Percentiles rank a stretch among this genome's conserved stretches.
Evolutionary conservation across 1,140 invertebrate genomes (phyloP).

Genomic region (Achroia grisella): DNA sequence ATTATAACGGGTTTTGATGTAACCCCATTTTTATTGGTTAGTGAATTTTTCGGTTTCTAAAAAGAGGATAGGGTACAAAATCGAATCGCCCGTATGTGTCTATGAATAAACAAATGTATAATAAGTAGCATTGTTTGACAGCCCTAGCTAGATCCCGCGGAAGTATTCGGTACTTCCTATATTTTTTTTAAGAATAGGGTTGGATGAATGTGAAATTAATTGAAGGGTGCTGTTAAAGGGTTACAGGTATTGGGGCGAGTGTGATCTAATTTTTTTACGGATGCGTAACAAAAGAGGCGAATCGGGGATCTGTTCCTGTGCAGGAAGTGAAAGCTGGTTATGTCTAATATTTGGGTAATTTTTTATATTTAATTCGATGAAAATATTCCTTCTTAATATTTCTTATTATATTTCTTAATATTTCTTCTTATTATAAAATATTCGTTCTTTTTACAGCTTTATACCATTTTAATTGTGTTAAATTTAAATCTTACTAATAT

Average conservation of each 20-base stretch:
- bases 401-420: no score
- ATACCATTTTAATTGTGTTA: no score
- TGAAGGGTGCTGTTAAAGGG: conserved; percentile 53
- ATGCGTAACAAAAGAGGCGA: conserved; percentile 10
- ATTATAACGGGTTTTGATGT: conserved; percentile 34
- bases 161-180: conserved; percentile 40
- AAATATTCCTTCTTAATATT: no score
- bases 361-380: no score
- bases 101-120: conserved; percentile 3
- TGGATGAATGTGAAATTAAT: conserved; percentile 65
- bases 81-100: background rate
- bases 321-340: no score
- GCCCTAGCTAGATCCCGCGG: conserved; percentile 18
- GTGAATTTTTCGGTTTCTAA: conserved; percentile 3
- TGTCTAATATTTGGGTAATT: no score
- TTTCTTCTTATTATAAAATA: no score
- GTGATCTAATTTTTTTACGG: conserved; percentile 47
- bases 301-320: background rate
- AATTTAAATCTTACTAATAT: no score
- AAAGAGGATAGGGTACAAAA: conserved; percentile 6
- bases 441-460: no score
- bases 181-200: conserved; percentile 38
- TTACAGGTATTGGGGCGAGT: conserved; percentile 36
- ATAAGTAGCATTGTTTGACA: conserved; percentile 21
- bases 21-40: conserved; percentile 10